These are phyloP conservation scores for Limnephilus auricula DNA, from an alignment of 2,888 invertebrate genomes.

Conservation along the genomic window DNA sequence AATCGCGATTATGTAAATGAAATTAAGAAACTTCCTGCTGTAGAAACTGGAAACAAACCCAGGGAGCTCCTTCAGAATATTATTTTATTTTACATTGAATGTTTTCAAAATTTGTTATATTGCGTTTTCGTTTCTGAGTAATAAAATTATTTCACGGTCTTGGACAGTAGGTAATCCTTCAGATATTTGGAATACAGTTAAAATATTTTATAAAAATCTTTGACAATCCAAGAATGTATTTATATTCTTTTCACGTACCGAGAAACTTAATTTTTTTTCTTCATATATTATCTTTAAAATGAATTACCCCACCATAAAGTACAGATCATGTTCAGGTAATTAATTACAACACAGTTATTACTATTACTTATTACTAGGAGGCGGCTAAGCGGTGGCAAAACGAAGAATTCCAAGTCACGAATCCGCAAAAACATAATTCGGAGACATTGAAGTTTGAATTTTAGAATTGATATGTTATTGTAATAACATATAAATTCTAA, in stretches of 20 bases:
- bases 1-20: not conserved
- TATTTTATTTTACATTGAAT: not conserved
- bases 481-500: too few relatives aligned
- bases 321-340: not conserved
- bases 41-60: not conserved
- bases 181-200: not conserved
- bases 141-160: not conserved
- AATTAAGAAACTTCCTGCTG: not conserved
- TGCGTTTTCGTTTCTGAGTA: not conserved
- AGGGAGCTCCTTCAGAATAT: not conserved
- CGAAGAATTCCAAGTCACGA: too few relatives aligned
- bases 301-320: not conserved
- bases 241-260: not conserved
- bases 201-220: too few relatives aligned
- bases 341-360: too few relatives aligned
- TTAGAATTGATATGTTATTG: too few relatives aligned
- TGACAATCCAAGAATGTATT: too few relatives aligned
- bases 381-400: too few relatives aligned
- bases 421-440: too few relatives aligned
- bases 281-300: not conserved
- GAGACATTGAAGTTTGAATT: too few relatives aligned
- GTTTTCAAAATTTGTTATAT: not conserved
- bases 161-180: not conserved
- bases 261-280: not conserved
- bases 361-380: too few relatives aligned